These are phyloP conservation scores for Philonicus albiceps DNA, from an alignment of 2,888 invertebrate species.

Conservation along the genomic window DNA sequence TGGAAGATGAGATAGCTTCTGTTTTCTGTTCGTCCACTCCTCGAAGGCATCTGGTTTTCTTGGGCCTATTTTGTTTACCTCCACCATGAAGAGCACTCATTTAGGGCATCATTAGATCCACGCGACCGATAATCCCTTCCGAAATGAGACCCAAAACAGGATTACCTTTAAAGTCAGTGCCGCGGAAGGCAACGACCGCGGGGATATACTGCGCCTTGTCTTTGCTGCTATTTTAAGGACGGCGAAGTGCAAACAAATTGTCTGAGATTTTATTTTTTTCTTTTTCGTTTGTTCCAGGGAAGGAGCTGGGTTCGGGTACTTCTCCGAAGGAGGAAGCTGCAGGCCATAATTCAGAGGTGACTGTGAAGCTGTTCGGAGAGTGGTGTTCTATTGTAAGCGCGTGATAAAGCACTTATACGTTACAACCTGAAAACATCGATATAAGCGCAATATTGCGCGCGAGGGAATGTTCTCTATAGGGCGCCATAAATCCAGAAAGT, in stretches of 20 bases:
- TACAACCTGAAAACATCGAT: neutral
- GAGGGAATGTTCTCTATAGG: neutral
- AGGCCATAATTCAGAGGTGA: neutral
- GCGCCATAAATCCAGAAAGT: neutral
- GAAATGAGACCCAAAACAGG: conserved; percentile 12
- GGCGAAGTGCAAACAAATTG: conserved; percentile 30
- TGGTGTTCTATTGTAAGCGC: neutral
- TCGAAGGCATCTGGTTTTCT: conserved; percentile 26
- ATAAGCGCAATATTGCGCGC: neutral
- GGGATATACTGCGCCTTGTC: neutral
- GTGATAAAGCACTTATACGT: neutral
- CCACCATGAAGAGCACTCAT: neutral
- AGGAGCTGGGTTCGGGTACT: neutral
- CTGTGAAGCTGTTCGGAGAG: neutral
- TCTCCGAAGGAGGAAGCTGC: neutral
- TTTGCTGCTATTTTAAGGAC: conserved; percentile 14
- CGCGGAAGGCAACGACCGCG: neutral
- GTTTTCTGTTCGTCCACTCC: conserved; percentile 3
- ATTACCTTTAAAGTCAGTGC: conserved; percentile 1
- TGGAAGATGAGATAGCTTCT: neutral
- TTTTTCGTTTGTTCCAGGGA: neutral
- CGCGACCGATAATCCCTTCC: conserved; percentile 39
- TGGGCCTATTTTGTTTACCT: neutral
- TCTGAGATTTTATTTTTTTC: neutral
- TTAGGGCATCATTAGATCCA: conserved; percentile 19